A percentile compares a stretch with the other conserved stretches of the same genome.
Conservation (phyloP, 1,140 invertebrate species). For the Leptinotarsa undecemlineata region DNA sequence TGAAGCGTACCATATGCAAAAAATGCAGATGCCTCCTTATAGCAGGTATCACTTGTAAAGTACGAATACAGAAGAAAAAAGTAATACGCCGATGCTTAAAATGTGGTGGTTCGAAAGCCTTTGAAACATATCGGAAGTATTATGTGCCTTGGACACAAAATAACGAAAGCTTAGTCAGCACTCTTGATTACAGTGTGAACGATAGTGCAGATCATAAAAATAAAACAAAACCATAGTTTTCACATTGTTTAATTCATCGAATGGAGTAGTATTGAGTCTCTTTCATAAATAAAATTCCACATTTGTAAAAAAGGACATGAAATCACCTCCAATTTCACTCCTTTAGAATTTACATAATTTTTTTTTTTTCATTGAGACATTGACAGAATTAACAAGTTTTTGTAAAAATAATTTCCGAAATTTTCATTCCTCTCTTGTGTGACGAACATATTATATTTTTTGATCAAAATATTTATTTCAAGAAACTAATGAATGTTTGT, state of each 20-base stretch:
- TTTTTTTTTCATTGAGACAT: too few relatives aligned
- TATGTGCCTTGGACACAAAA: conserved; percentile 58
- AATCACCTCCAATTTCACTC: too few relatives aligned
- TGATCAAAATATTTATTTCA: too few relatives aligned
- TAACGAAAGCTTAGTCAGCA: conserved; percentile 56
- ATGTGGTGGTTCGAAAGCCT: conserved; percentile 54
- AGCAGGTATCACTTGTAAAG: conserved; percentile 54
- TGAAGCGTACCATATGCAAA: conserved; percentile 61
- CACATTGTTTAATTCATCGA: neutral
- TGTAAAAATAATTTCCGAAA: too few relatives aligned
- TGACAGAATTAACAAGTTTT: too few relatives aligned
- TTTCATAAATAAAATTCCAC: neutral
- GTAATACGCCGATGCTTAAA: conserved; percentile 56
- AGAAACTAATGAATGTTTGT: too few relatives aligned
- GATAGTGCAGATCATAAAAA: neutral
- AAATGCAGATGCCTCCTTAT: conserved; percentile 58
- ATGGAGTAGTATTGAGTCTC: neutral
- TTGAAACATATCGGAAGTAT: conserved; percentile 50
- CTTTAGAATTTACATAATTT: too few relatives aligned
- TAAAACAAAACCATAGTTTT: neutral
- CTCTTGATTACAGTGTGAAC: conserved; percentile 51
- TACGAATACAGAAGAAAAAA: conserved; percentile 57
- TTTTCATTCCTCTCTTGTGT: too few relatives aligned
- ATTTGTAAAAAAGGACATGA: too few relatives aligned
- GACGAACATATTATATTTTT: too few relatives aligned